Evolutionary conservation across 2,797 vertebrate genomes (phyloP).

Genomic region (Xenops minutus): DNA sequence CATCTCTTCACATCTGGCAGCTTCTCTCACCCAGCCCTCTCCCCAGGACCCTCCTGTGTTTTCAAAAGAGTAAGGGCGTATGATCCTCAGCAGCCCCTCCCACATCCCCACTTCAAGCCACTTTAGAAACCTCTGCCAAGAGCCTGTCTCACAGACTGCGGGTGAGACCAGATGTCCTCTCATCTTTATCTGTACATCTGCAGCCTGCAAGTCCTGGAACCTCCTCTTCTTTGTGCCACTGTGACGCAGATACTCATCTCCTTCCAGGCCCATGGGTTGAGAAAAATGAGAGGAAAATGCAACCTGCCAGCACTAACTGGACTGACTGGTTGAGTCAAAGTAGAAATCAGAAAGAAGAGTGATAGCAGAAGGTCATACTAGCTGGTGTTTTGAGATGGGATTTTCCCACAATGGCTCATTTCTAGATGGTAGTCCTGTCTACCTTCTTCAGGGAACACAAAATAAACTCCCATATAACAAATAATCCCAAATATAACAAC

Average conservation of each 20-base stretch:
- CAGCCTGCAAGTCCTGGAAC: neutral
- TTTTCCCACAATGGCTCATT: neutral
- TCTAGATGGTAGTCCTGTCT: neutral
- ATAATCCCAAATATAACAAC: neutral
- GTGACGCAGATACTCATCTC: neutral
- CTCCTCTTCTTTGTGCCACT: neutral
- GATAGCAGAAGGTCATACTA: neutral
- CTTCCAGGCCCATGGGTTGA: neutral
- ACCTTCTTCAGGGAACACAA: neutral
- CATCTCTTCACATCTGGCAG: slow-evolving; percentile 13
- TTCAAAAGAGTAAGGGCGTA: neutral
- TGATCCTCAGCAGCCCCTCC: neutral
- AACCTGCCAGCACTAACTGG: neutral
- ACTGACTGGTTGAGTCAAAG: neutral
- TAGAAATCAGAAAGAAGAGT: neutral
- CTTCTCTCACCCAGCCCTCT: neutral
- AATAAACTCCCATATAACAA: neutral
- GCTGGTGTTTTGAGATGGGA: neutral
- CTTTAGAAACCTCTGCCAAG: slow-evolving; percentile 20
- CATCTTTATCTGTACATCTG: slow-evolving; percentile 11
- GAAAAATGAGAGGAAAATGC: neutral
- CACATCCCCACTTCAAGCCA: neutral
- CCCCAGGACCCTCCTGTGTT: neutral
- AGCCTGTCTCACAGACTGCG: neutral
- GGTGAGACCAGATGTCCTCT: slow-evolving; percentile 13